phyloP scores from a whole-genome alignment of 1,140 invertebrate genomes.

The Nixonia krombeini region DNA sequence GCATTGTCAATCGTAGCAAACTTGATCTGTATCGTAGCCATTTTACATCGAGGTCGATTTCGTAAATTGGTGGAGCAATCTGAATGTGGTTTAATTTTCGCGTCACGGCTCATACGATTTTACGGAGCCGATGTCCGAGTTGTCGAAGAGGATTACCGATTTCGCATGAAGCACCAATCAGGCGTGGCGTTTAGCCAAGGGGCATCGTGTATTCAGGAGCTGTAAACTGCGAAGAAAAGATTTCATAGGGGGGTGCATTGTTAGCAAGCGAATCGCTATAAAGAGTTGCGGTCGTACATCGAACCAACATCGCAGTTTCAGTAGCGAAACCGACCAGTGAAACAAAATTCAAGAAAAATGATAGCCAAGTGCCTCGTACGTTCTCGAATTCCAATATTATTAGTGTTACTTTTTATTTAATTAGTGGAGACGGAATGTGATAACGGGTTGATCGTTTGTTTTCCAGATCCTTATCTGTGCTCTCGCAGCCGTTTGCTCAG shows the following conservation, averaged over 20 bases:
- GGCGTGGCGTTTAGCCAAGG: slow-evolving; percentile 42
- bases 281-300: slow-evolving; percentile 38
- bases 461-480: slow-evolving; percentile 71
- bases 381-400: no score
- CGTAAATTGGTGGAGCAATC: not conserved
- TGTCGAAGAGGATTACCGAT: no score
- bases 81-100: slow-evolving; percentile 19
- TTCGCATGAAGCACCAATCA: slow-evolving; percentile 15
- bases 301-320: slow-evolving; percentile 63
- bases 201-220: slow-evolving; percentile 49
- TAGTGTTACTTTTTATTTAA: no score
- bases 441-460: no score
- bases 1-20: no score
- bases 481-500: slow-evolving; percentile 62
- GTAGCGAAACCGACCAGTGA: slow-evolving; percentile 51
- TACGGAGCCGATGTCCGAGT: slow-evolving; percentile 12
- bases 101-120: slow-evolving; percentile 34
- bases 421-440: no score
- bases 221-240: no score
- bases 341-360: slow-evolving; percentile 70
- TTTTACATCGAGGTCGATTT: not conserved
- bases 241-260: slow-evolving; percentile 17
- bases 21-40: no score
- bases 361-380: slow-evolving; percentile 75
- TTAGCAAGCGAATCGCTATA: slow-evolving; percentile 55